phyloP scores from a whole-genome alignment of 2,113 vertebrate species.

The Equus quagga region DNA sequence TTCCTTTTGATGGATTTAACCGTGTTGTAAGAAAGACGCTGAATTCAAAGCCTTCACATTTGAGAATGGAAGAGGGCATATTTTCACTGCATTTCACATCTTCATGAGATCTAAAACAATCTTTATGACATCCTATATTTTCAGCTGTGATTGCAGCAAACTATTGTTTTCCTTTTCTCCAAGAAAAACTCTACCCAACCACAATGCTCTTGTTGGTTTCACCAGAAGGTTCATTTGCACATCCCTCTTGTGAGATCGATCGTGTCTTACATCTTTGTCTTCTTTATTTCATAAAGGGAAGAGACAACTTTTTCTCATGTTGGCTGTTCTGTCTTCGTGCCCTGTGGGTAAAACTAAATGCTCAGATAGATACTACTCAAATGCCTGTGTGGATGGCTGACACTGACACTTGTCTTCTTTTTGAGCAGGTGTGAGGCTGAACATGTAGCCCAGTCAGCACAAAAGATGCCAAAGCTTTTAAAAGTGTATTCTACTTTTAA shows the following conservation, averaged over 20 bases:
- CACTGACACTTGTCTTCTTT: background rate
- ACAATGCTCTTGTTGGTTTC: constrained; percentile 54
- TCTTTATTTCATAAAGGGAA: constrained; percentile 51
- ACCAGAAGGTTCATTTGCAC: constrained; percentile 37
- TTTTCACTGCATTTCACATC: constrained; percentile 61
- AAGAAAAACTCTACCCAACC: constrained; percentile 23
- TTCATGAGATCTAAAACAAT: constrained; percentile 61
- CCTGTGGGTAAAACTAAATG: constrained; percentile 24
- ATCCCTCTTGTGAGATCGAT: constrained; percentile 55
- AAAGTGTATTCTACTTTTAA: constrained; percentile 39
- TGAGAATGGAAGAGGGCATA: constrained; percentile 54
- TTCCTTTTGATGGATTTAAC: constrained; percentile 48
- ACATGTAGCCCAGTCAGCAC: background rate
- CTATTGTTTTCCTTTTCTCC: constrained; percentile 53
- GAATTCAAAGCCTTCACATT: constrained; percentile 47
- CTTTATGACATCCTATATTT: constrained; percentile 58
- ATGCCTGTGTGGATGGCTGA: background rate
- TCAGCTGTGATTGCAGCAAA: constrained; percentile 19
- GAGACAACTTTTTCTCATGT: background rate
- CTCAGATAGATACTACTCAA: background rate
- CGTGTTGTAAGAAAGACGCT: constrained; percentile 51
- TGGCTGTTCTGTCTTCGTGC: constrained; percentile 10
- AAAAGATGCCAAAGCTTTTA: constrained; percentile 16
- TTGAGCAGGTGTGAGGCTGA: background rate
- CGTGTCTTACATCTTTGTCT: constrained; percentile 35